These are phyloP conservation scores for Benthosema pterotum DNA, from an alignment of 2,797 vertebrate species.

Conservation along the genomic window DNA sequence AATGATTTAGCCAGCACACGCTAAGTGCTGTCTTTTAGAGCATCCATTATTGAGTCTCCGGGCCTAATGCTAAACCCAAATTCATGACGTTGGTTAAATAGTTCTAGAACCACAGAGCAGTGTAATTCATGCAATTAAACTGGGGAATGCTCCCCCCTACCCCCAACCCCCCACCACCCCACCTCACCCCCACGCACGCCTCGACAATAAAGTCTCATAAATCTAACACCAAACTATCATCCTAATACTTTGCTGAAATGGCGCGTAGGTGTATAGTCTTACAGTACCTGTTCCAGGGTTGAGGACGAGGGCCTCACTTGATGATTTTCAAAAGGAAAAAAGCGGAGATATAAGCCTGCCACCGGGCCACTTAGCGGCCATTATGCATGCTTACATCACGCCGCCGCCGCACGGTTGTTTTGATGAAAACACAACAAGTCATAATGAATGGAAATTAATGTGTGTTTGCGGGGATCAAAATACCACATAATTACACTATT, in stretches of 20 bases:
- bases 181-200: too few relatives aligned
- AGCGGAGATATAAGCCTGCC: too few relatives aligned
- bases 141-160: slow-evolving; percentile 35
- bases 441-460: slow-evolving; percentile 84
- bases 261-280: slow-evolving; percentile 21
- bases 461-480: slow-evolving; percentile 80
- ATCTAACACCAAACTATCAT: slow-evolving; percentile 32
- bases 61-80: slow-evolving; percentile 34
- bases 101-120: slow-evolving; percentile 20
- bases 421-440: slow-evolving; percentile 77
- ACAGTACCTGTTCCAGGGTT: slow-evolving; percentile 4
- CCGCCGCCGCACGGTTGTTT: slow-evolving; percentile 67
- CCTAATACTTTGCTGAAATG: slow-evolving; percentile 38
- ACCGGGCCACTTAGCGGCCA: slow-evolving; percentile 55
- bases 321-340: too few relatives aligned
- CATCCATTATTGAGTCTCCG: slow-evolving; percentile 45
- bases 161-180: too few relatives aligned
- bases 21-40: slow-evolving; percentile 53
- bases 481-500: slow-evolving; percentile 82
- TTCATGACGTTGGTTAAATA: slow-evolving; percentile 32
- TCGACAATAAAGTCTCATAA: slow-evolving; percentile 33
- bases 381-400: slow-evolving; percentile 80
- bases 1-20: slow-evolving; percentile 61
- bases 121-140: slow-evolving; percentile 11
- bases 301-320: slow-evolving; percentile 4